These are phyloP conservation scores for Hylia prasina DNA, from an alignment of 2,113 vertebrate species.

Conservation along the genomic window DNA sequence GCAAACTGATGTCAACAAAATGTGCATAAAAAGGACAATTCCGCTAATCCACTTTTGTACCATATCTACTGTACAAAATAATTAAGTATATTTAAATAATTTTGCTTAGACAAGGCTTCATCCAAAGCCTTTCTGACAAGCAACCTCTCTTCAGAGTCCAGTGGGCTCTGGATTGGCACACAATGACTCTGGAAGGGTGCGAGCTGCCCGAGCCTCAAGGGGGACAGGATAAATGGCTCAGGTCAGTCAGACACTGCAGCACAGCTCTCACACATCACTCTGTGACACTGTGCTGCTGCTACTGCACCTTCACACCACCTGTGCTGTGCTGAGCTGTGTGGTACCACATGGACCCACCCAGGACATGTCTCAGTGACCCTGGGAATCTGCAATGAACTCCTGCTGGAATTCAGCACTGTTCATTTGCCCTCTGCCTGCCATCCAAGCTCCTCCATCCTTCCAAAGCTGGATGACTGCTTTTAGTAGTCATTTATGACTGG, in stretches of 20 bases:
- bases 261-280: accelerated
- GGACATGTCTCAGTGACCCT: neutral
- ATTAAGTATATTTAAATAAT: neutral
- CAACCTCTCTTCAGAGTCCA: neutral
- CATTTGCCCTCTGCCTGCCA: neutral
- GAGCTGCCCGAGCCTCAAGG: neutral
- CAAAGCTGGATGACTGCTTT: neutral
- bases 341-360: accelerated
- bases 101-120: neutral
- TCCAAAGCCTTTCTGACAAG: neutral
- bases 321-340: accelerated
- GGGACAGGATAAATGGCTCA: neutral
- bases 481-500: neutral
- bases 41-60: neutral
- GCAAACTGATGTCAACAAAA: neutral
- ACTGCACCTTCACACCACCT: neutral
- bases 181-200: accelerated
- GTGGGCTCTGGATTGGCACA: neutral
- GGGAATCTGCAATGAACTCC: neutral
- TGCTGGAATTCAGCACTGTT: neutral
- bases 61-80: neutral
- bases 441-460: neutral
- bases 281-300: accelerated
- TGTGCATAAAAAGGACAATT: neutral
- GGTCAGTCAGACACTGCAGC: neutral